phyloP scores from a whole-genome alignment of 2,797 vertebrate genomes.

The Gila robusta region DNA sequence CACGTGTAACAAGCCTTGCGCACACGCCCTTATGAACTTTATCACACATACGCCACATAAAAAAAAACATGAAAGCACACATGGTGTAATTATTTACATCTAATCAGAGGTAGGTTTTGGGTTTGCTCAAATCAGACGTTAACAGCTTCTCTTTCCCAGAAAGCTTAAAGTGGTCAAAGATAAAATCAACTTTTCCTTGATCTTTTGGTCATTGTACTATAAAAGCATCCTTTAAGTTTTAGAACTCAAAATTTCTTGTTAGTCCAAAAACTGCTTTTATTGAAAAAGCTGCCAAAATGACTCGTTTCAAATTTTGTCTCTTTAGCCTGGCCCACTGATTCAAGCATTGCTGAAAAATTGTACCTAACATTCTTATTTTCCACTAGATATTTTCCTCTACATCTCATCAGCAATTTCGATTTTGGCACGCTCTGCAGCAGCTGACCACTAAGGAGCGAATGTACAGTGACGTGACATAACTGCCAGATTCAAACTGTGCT shows the following conservation, averaged over 20 bases:
- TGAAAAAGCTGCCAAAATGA: neutral
- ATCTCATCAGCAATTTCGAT: too few species aligned
- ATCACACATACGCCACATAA: constrained; percentile 21
- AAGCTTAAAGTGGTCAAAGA: neutral
- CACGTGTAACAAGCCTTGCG: neutral
- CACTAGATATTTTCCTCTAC: too few species aligned
- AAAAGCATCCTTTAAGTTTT: neutral
- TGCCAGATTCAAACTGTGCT: too few species aligned
- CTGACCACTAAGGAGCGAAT: too few species aligned
- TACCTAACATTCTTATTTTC: too few species aligned
- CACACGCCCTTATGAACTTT: neutral
- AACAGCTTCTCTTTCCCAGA: neutral
- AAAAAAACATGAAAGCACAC: constrained; percentile 15
- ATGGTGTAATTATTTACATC: constrained; percentile 8
- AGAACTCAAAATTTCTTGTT: neutral
- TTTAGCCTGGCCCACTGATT: neutral
- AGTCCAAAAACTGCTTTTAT: neutral
- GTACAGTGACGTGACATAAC: too few species aligned
- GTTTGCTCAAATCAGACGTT: constrained; percentile 17
- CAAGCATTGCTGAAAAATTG: too few species aligned
- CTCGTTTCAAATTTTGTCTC: neutral
- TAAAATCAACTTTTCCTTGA: neutral
- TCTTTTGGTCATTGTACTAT: neutral
- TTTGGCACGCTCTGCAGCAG: too few species aligned
- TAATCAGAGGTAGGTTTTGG: constrained; percentile 26